Percentiles rank a stretch among this genome's conserved stretches.
Evolutionary conservation across 92 coral and sea anemone genomes (phyloP).

Genomic region (Isaurus tuberculatus): DNA sequence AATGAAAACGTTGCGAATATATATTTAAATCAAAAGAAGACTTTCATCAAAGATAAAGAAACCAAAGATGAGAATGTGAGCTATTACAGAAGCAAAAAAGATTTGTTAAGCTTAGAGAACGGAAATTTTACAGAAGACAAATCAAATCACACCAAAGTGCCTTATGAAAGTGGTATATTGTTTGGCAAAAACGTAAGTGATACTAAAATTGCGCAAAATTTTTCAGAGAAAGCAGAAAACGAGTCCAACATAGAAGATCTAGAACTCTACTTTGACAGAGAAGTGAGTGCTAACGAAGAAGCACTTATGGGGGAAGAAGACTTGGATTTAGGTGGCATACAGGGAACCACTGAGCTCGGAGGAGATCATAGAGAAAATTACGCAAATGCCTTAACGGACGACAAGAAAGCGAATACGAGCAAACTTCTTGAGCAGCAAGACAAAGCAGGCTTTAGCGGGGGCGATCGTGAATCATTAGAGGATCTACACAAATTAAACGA

Average conservation of each 20-base stretch:
- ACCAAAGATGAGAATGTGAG: not conserved
- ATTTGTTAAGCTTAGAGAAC: not conserved
- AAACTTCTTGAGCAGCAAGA: conserved; percentile 72
- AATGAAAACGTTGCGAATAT: not conserved
- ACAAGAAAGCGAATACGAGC: conserved; percentile 35
- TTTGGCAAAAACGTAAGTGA: not conserved
- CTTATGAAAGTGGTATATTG: not conserved
- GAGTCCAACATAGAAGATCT: not conserved
- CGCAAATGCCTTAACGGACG: not conserved
- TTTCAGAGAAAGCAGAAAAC: not conserved
- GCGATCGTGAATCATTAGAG: conserved; percentile 32
- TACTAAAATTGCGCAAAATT: not conserved
- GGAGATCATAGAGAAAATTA: not conserved
- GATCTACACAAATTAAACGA: conserved; percentile 3
- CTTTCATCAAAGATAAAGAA: not conserved
- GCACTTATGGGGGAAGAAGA: conserved; percentile 48
- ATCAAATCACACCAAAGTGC: not conserved
- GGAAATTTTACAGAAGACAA: not conserved
- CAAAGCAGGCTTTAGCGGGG: conserved; percentile 60
- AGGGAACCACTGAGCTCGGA: not conserved
- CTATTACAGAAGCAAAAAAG: not conserved
- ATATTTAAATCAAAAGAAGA: not conserved
- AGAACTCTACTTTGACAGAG: conserved; percentile 8
- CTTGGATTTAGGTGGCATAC: not conserved
- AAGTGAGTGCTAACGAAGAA: conserved; percentile 23